Percentiles rank a stretch among this genome's conserved stretches.
Conservation (phyloP, 1,140 invertebrate species). For the Globodera ellingtonae region DNA sequence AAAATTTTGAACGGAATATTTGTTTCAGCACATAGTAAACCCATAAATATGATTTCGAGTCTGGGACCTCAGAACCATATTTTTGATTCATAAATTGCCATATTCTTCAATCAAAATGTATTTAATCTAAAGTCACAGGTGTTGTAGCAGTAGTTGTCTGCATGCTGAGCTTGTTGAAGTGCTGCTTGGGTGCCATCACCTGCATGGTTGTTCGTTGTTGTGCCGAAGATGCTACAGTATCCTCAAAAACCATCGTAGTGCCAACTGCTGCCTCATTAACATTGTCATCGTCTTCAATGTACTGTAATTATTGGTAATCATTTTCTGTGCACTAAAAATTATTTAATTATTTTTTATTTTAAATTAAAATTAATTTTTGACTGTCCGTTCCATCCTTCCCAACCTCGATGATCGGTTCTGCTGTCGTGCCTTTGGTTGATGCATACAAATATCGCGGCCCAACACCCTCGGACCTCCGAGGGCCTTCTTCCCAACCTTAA, state of each 20-base stretch:
- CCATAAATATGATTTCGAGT: no score
- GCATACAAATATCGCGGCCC: neutral
- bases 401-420: slow-evolving; percentile 8
- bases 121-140: no score
- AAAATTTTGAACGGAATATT: no score
- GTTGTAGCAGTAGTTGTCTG: neutral
- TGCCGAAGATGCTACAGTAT: neutral
- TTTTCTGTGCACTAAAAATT: neutral
- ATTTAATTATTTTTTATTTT: neutral
- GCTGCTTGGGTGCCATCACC: neutral
- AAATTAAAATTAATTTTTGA: neutral
- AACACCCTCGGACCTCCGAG: neutral
- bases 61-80: no score
- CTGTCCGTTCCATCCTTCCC: neutral
- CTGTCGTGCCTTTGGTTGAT: neutral
- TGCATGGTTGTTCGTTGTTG: neutral
- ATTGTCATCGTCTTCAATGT: neutral
- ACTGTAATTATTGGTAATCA: neutral
- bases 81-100: no score
- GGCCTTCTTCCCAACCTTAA: slow-evolving; percentile 3
- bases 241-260: neutral
- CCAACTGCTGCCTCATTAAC: neutral
- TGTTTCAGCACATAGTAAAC: no score
- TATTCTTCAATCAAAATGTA: no score
- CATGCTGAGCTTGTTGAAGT: neutral